A percentile compares a stretch with the other conserved stretches of the same genome.
These are phyloP conservation scores for Gerosis bhagava DNA, from an alignment of 2,888 invertebrate species.

Conservation along the genomic window DNA sequence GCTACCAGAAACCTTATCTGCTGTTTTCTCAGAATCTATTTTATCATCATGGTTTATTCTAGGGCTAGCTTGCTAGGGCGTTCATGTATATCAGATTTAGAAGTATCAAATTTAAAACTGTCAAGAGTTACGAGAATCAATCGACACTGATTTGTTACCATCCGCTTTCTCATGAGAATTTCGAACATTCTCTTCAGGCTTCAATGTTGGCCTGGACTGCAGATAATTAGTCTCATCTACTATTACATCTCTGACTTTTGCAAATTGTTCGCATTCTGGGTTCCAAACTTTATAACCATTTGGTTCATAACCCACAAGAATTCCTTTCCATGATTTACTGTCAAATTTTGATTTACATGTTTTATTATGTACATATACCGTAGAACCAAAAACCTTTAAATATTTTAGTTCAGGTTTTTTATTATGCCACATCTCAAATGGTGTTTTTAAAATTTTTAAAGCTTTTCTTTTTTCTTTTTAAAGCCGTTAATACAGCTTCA, in stretches of 20 bases:
- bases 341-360: not conserved
- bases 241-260: constrained; percentile 47
- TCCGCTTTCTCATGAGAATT: no score
- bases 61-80: no score
- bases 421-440: constrained; percentile 50
- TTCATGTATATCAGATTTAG: no score
- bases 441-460: constrained; percentile 39
- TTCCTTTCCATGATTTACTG: constrained; percentile 21
- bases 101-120: no score
- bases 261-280: no score
- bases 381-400: constrained; percentile 46
- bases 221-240: constrained; percentile 44
- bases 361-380: constrained; percentile 16
- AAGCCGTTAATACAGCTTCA: constrained; percentile 1
- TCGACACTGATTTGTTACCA: no score
- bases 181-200: constrained; percentile 3
- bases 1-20: not conserved
- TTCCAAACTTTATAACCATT: no score
- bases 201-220: constrained; percentile 34
- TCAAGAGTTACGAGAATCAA: no score
- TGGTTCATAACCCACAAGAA: no score
- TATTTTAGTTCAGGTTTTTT: constrained; percentile 44
- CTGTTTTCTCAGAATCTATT: constrained; percentile 1
- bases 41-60: no score
- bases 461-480: constrained; percentile 29